Conservation (phyloP, 1,140 invertebrate species). For the Planococcus citri region DNA sequence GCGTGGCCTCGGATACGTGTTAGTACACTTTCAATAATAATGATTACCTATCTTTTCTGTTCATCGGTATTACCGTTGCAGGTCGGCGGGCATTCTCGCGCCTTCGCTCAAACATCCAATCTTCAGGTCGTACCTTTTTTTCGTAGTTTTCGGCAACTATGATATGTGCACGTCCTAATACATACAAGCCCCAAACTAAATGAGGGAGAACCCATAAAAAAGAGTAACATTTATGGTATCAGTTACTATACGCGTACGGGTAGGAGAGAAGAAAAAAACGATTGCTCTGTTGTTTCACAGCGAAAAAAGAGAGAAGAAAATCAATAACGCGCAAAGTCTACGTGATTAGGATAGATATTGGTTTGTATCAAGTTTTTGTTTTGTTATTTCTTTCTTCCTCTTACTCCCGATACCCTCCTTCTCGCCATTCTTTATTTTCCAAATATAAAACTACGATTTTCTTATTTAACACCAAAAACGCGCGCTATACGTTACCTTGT, state of each 20-base stretch:
- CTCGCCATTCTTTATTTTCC: not conserved
- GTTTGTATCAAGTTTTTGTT: constrained; percentile 4
- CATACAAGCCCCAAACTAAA: not conserved
- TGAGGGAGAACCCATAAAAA: constrained; percentile 2
- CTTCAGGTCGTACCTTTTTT: no score
- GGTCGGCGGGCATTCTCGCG: no score
- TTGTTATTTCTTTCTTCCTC: no score
- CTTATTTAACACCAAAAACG: not conserved
- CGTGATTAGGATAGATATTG: constrained; percentile 2
- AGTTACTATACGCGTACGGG: not conserved
- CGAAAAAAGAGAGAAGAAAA: not conserved
- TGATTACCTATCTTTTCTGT: no score
- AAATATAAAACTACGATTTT: constrained; percentile 4
- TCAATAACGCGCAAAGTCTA: constrained; percentile 6
- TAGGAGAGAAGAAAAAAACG: not conserved
- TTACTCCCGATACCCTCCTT: no score
- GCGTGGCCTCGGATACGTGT: no score
- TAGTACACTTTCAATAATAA: no score
- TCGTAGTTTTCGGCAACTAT: no score
- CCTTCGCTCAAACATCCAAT: no score
- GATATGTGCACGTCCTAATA: not conserved
- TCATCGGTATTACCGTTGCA: no score
- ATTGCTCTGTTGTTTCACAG: not conserved
- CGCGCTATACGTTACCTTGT: not conserved
- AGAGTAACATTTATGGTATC: constrained; percentile 7